Evolutionary conservation across 2,113 vertebrate species (phyloP), one percentile per base, ranked within the genome.

Genomic region (Lepisosteus osseus): DNA sequence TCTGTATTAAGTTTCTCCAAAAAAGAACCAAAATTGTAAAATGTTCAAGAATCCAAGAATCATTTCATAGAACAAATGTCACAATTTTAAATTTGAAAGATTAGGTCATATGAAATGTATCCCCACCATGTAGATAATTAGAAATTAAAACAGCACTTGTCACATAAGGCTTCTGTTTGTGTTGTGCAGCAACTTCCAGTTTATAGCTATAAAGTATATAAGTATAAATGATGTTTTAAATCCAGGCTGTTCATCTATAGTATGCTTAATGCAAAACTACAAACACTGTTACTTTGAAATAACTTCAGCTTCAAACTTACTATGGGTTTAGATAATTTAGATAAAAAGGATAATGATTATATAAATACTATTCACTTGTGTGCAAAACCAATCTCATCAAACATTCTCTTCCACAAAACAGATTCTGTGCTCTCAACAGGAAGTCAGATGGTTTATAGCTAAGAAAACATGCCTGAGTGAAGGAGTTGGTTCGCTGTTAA

Each of bases 401-500:
- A 81, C 71, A 77, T 51, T 45, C 45, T 2, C n/a, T 71, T 65
- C 54, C 70, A 68, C 56, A 69, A 47, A 74, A 74, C 44, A 71
- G 15, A 72, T 57, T 82, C 77, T 84, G 66, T 82, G 79, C 65
- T 81, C 79, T 81, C 84, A 85, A 78, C 80, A 89, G 86, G 88
- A 89, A 91, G 79, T 79, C 80, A 76, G 80, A 83, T 78, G 86
- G 83, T 91, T 90, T 84, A 81, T 85, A 82, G 88, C 72, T 86
- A 88, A 88, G 89, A 86, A 88, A 82, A 90, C 79, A 85, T 74
- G 45, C 77, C 86, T 74, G 77, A 80, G 78, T 65, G 75, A 84
- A 85, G 79, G 83, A 89, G 81, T 85, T 86, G 79, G 80, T 81
- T 86, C 68, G 85, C 82, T 74, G 81, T 79, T 54, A 87, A 74